Evolutionary conservation across 2,113 vertebrate species (phyloP).

Genomic region (Phylloscopus trochilus): DNA sequence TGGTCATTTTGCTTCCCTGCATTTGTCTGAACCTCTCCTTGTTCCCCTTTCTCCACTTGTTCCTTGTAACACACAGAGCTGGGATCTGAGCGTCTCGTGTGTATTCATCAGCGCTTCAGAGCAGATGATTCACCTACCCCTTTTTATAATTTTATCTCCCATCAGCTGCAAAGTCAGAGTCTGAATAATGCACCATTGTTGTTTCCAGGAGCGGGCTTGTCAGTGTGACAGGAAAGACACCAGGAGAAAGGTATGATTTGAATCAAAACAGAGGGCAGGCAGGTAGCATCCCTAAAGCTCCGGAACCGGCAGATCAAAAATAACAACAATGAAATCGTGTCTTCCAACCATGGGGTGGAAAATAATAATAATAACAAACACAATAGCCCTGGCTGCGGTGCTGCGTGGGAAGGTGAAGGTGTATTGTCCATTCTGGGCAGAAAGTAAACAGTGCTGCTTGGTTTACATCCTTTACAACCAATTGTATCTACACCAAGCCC

Average conservation of each 20-base stretch:
- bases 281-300: conserved; percentile 12
- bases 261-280: not conserved
- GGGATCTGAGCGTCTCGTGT: not conserved
- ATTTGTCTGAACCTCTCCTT: not conserved
- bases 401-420: not conserved
- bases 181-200: conserved; percentile 37
- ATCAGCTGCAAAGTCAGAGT: conserved; percentile 30
- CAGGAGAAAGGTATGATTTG: not conserved
- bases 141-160: conserved; percentile 49
- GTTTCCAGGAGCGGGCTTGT: not conserved
- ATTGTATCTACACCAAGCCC: not conserved
- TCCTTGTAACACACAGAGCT: not conserved
- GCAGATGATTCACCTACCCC: conserved; percentile 44
- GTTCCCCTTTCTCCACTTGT: not conserved
- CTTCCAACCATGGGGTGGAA: not conserved
- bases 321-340: not conserved
- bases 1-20: not conserved
- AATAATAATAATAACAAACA: not conserved
- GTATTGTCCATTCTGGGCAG: not conserved
- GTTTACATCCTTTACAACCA: not conserved
- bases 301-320: not conserved
- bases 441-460: not conserved
- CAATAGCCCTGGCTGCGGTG: not conserved
- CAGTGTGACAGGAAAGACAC: not conserved
- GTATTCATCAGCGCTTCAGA: conserved; percentile 17